phyloP scores from a whole-genome alignment of 2,888 invertebrate genomes.

The Chrysodeixis includens region DNA sequence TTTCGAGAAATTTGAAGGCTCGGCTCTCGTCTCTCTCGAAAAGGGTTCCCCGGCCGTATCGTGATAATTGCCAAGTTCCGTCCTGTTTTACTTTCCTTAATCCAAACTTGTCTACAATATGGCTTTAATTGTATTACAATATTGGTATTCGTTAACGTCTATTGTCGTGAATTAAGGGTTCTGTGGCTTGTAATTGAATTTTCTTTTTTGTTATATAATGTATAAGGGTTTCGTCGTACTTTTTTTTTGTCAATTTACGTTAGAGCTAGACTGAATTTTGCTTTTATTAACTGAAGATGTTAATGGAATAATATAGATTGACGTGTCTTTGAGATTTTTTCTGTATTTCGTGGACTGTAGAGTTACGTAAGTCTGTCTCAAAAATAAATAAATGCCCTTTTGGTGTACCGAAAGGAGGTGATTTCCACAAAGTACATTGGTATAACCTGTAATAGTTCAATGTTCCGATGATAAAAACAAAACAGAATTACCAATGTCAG shows the following conservation, averaged over 20 bases:
- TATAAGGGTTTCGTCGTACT: not conserved
- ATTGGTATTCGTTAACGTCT: conserved; percentile 54
- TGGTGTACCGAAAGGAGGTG: too few relatives aligned
- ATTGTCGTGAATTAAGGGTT: conserved; percentile 44
- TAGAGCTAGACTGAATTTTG: not conserved
- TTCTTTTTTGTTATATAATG: not conserved
- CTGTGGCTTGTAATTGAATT: conserved; percentile 27
- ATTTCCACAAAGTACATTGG: too few relatives aligned
- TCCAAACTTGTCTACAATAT: conserved; percentile 48
- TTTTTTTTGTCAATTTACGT: not conserved
- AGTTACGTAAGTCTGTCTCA: too few relatives aligned
- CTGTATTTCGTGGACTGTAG: too few relatives aligned
- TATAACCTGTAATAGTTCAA: too few relatives aligned
- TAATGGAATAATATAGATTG: too few relatives aligned
- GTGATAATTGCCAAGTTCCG: conserved; percentile 67
- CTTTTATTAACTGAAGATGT: too few relatives aligned
- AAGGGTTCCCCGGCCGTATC: conserved; percentile 61
- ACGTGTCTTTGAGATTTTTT: too few relatives aligned
- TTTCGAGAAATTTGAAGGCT: conserved; percentile 59
- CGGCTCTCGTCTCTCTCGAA: too few relatives aligned
- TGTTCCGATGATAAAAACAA: too few relatives aligned
- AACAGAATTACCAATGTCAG: too few relatives aligned
- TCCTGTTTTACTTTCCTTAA: conserved; percentile 53
- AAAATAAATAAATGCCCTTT: too few relatives aligned
- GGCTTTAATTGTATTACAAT: conserved; percentile 59